phyloP scores from a whole-genome alignment of 2,797 vertebrate genomes.

The Phoxinus dragarum region DNA sequence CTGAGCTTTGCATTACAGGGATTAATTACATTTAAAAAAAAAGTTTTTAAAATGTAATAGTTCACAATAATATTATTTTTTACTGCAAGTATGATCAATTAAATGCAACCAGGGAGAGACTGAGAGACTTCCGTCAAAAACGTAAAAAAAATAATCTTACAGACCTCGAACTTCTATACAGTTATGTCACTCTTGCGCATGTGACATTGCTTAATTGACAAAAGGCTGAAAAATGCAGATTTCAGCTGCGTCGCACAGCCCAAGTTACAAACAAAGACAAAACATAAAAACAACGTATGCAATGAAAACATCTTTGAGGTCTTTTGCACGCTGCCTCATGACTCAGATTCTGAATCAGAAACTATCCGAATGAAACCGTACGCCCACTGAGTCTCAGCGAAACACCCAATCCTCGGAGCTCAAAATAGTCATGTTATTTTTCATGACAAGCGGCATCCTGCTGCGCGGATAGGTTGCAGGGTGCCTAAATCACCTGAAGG shows the following conservation, averaged over 20 bases:
- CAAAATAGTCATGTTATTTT: constrained; percentile 42
- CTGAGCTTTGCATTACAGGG: background rate
- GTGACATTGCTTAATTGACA: background rate
- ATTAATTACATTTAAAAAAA: background rate
- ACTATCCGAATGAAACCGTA: constrained; percentile 30
- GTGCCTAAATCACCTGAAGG: constrained; percentile 24
- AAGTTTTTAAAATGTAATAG: background rate
- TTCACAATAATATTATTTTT: background rate
- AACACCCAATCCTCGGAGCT: constrained; percentile 12
- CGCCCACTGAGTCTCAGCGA: constrained; percentile 25
- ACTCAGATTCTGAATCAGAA: constrained; percentile 47
- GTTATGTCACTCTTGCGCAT: background rate
- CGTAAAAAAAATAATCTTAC: background rate
- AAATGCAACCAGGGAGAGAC: background rate
- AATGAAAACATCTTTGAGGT: constrained; percentile 16
- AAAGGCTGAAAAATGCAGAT: background rate
- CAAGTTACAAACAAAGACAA: constrained; percentile 7
- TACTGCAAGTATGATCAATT: background rate
- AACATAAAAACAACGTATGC: background rate
- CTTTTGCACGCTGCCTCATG: constrained; percentile 10
- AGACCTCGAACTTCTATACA: background rate
- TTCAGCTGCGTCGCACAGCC: background rate
- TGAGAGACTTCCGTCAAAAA: background rate
- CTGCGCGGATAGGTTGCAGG: background rate
- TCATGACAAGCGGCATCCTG: background rate